Base-by-base conservation (phyloP, 2,797 vertebrate species). In the Lepus oiostolus region DNA sequence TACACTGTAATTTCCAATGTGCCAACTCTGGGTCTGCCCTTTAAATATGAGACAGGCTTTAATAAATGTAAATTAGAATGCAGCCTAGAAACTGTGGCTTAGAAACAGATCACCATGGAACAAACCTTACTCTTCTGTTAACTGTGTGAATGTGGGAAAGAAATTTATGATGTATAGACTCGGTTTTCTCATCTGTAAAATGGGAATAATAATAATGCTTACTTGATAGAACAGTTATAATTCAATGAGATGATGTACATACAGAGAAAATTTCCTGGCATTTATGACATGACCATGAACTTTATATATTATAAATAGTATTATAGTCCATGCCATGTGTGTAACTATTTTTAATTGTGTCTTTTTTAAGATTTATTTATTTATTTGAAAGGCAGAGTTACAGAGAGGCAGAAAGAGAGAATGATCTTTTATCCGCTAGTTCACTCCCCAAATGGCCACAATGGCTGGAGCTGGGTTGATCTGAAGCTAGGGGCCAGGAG, bases 231-330 rank as follows among this genome's bases (percentile, higher is more conserved):
- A 75, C 9, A 71, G n/a, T 75, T 76, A 71, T 32, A 21, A 60
- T 88, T 42, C 65, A 54, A 17, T 35, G 24, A 89, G 35, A 47
- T 30, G 38, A 24, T 85, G 22, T 28, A n/a, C 9, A 62, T 21
- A 83, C 5, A 52, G 84, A 84, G 7, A 28, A 72, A 65, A 22
- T 84, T 38, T 83, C 76, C 17, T 70, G 62, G 54, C 21, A 70
- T 77, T 79, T 93, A 50, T 72, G 26, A 84, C 60, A 42, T 91
- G 71, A 90, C 26, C 54, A 22, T 88, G 93, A 72, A 67, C 30
- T 38, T 26, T 24, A 82, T 85, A 52, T 58, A 72, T 30, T 13
- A 7, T n/a, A 79, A 30, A 42, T 74, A 28, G 22, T 85, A 38
- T 76, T 68, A 30, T 35, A 75, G 19, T 76, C 58, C 9, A 38